Evolutionary conservation across 1,140 invertebrate species (phyloP).

Genomic region (Lepidotrigona ventralis): DNA sequence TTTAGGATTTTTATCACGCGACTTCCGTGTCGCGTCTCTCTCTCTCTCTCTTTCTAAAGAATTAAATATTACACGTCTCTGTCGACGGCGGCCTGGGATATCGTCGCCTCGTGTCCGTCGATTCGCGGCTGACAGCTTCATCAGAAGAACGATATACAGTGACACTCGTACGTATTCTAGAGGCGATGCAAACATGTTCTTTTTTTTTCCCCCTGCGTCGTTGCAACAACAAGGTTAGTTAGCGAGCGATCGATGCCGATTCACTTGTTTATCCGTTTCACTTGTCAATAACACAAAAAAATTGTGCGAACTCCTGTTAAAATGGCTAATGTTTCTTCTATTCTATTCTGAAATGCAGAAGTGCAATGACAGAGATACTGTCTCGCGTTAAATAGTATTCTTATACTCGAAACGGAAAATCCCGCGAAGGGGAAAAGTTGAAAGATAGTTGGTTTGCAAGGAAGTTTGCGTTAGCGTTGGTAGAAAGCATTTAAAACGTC

Average conservation of each 20-base stretch:
- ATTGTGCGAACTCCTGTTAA: too few relatives aligned
- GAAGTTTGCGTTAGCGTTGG: not conserved
- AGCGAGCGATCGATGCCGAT: not conserved
- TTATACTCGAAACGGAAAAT: constrained; percentile 23
- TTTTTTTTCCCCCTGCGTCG: not conserved
- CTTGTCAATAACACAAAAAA: too few relatives aligned
- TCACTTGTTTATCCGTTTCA: too few relatives aligned
- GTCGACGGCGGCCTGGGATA: not conserved
- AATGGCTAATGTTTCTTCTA: too few relatives aligned
- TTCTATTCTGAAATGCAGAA: not conserved
- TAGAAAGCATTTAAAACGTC: not conserved
- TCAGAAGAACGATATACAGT: not conserved
- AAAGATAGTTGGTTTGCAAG: not conserved
- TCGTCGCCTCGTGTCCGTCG: not conserved
- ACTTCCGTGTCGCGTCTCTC: not conserved
- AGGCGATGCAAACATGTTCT: not conserved
- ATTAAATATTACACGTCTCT: not conserved
- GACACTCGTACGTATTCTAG: not conserved
- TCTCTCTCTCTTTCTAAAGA: not conserved
- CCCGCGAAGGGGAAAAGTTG: constrained; percentile 23
- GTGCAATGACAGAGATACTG: not conserved
- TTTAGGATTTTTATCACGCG: not conserved
- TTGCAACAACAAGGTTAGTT: not conserved
- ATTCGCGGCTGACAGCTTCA: constrained; percentile 19
- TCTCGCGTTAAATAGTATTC: constrained; percentile 23